Evolutionary conservation across 2,888 invertebrate genomes (phyloP), one percentile per base, ranked within the genome.

Genomic region (Steinernema carpocapsae): DNA sequence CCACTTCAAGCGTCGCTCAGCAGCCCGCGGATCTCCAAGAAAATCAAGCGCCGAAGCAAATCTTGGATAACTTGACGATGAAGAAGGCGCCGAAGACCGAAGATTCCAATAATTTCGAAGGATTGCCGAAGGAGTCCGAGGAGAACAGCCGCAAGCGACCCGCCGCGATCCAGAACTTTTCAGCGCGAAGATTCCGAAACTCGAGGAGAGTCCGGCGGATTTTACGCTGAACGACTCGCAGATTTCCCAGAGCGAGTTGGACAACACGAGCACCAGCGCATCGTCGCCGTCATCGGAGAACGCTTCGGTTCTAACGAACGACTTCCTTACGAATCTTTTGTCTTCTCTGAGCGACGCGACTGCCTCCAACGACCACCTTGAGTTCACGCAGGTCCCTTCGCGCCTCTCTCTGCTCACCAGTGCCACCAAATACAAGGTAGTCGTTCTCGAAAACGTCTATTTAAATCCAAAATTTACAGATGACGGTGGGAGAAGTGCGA

Each of bases 401-500:
- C 42, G 71, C 0, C 71, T 71, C 22, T 43, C 71, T 1, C 46
- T 71, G 42, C 71, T 71, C 32, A 46, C 43, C 24, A 71, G 26
- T n/a, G 26, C 43, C 43, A 29, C 29, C 32, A 64, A 64, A 26
- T 32, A 32, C 26, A 64, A 64, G 64, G 64, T 64, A 64, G 12
- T 22, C 26, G 26, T 26, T 24, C 56, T 56, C 22, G 17, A 4
- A 1, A 4, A 12, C 22, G 4, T 26, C 6, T 2, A 1, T 4
- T 56, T 14, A 26, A 12, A 4, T 56, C 14, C 22, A 3, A 14
- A 56, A 56, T 56, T 56, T 56, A 14, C 37, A 71, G 71, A 46
- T 71, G 71, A 43, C 43, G 10, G 71, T 71, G 7, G 71, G 71
- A 10, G 71, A 71, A 19, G 43, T 71, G 19, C 71, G 71, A 17